Conservation (phyloP, 1,140 invertebrate genomes). For the Parasteatoda tepidariorum region DNA sequence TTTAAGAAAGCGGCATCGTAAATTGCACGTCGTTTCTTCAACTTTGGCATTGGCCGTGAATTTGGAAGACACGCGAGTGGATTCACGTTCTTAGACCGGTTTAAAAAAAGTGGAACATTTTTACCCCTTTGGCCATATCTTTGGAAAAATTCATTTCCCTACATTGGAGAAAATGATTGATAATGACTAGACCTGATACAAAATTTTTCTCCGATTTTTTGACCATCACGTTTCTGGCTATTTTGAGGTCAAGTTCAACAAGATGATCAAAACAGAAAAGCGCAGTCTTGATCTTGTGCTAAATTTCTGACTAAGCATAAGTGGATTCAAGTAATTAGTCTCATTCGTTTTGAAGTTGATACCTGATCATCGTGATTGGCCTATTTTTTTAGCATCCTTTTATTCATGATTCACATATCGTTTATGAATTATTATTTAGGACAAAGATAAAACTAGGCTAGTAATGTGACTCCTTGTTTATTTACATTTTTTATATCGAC, state of each 20-base stretch:
- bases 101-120: constrained; percentile 10
- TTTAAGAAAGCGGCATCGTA: not conserved
- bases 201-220: not conserved
- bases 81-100: not conserved
- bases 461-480: too few relatives aligned
- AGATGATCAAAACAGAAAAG: not conserved
- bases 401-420: too few relatives aligned
- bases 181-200: not conserved
- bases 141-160: constrained; percentile 13
- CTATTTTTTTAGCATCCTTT: too few relatives aligned
- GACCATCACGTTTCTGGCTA: not conserved
- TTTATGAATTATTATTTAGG: too few relatives aligned
- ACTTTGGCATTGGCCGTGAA: constrained; percentile 29
- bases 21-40: not conserved
- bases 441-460: too few relatives aligned
- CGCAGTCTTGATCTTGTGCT: not conserved
- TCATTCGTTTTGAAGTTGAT: too few relatives aligned
- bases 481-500: too few relatives aligned
- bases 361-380: too few relatives aligned
- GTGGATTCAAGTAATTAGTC: not conserved
- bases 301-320: not conserved
- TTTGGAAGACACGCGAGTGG: not conserved
- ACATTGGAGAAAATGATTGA: constrained; percentile 24
- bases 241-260: constrained; percentile 46
- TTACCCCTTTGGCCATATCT: not conserved